These are phyloP conservation scores for Trichonephila inaurata DNA, from an alignment of 1,140 invertebrate genomes.

Conservation along the genomic window DNA sequence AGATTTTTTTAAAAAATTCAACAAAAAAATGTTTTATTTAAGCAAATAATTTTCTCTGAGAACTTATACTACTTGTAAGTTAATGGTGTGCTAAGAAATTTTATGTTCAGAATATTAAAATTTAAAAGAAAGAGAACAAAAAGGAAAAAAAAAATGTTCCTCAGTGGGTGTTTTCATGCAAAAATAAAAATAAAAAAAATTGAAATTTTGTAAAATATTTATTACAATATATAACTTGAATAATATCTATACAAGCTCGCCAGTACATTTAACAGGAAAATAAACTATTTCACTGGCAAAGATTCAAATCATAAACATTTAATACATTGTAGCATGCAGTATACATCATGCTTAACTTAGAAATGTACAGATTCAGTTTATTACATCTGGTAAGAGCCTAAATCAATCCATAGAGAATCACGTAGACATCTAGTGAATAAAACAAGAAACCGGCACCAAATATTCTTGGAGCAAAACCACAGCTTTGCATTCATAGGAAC, in stretches of 20 bases:
- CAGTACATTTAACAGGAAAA: constrained; percentile 72
- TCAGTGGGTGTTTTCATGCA: too few species aligned
- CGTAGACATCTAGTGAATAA: background rate
- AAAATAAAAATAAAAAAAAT: background rate
- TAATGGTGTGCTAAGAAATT: too few species aligned
- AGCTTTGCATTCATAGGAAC: constrained; percentile 13
- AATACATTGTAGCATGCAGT: constrained; percentile 70
- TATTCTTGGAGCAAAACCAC: constrained; percentile 4
- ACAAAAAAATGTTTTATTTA: too few species aligned
- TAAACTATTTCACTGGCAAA: constrained; percentile 73
- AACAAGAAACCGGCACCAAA: constrained; percentile 12
- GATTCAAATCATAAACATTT: constrained; percentile 53
- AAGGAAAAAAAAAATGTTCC: too few species aligned
- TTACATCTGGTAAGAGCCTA: constrained; percentile 28
- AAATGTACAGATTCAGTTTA: constrained; percentile 9
- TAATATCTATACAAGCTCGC: constrained; percentile 76
- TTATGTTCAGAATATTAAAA: too few species aligned
- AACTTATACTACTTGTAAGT: too few species aligned
- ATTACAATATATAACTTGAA: constrained; percentile 77
- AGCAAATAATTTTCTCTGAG: too few species aligned
- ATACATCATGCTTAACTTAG: constrained; percentile 62
- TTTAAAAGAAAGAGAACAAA: too few species aligned
- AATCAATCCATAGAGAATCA: constrained; percentile 10
- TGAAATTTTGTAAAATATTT: constrained; percentile 73
- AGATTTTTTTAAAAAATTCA: too few species aligned